A percentile compares a stretch with the other conserved stretches of the same genome.
These are phyloP conservation scores for Cremastinae sp. DNA, from an alignment of 2,888 invertebrate genomes.

Conservation along the genomic window DNA sequence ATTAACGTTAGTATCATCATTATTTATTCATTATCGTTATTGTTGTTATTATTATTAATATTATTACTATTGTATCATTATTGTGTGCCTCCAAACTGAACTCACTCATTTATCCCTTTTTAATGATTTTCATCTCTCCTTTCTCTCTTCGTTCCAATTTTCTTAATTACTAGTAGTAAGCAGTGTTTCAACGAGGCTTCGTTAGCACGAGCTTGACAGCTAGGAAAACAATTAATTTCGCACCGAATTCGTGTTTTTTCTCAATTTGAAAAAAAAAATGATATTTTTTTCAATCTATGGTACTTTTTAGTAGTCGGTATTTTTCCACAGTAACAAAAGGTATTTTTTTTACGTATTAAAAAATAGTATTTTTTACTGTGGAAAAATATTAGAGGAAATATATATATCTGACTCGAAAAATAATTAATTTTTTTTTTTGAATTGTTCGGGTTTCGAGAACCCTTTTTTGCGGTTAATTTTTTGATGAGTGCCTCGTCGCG, in stretches of 20 bases:
- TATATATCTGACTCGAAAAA: slow-evolving; percentile 4
- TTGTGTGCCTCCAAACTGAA: slow-evolving; percentile 53
- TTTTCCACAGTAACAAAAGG: too few species aligned
- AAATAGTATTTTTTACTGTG: too few species aligned
- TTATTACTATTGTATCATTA: slow-evolving; percentile 29
- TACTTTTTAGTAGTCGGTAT: not conserved
- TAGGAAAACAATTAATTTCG: slow-evolving; percentile 17
- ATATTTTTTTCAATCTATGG: not conserved
- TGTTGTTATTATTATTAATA: slow-evolving; percentile 30
- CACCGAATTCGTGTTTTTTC: not conserved
- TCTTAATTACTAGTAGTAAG: slow-evolving; percentile 72
- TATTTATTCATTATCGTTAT: slow-evolving; percentile 17
- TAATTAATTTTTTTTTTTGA: too few species aligned
- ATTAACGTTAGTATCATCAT: slow-evolving; percentile 3
- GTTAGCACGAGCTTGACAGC: slow-evolving; percentile 38
- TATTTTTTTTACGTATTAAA: too few species aligned
- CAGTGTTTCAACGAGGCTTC: slow-evolving; percentile 62
- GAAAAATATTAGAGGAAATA: too few species aligned
- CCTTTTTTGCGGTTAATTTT: too few species aligned
- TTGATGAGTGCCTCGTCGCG: slow-evolving; percentile 37
- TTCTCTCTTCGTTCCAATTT: slow-evolving; percentile 25
- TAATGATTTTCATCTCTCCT: slow-evolving; percentile 32
- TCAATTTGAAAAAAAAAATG: too few species aligned
- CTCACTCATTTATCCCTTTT: slow-evolving; percentile 40
- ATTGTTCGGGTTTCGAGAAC: too few species aligned